Percentiles rank a stretch among this genome's conserved stretches.
phyloP scores from a whole-genome alignment of 1,140 invertebrate genomes.

The Myzus persicae region DNA sequence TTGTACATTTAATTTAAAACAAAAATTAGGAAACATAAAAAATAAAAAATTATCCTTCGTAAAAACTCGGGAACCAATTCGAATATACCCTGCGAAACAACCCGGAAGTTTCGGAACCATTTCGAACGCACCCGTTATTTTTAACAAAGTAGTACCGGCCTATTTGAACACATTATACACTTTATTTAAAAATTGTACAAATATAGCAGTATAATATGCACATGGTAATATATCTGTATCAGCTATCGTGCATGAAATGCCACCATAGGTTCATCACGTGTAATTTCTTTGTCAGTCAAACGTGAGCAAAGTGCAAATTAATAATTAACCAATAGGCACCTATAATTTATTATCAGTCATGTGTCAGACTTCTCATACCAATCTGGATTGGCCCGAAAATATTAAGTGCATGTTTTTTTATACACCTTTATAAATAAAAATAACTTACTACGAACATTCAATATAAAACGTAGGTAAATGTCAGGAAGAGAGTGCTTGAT shows the following conservation, averaged over 20 bases:
- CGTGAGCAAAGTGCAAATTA: constrained; percentile 25
- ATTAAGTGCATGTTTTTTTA: background rate
- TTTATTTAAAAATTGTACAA: background rate
- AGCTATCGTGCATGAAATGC: background rate
- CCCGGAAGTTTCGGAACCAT: no score
- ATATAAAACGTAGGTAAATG: background rate
- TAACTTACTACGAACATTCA: background rate
- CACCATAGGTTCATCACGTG: constrained; percentile 2
- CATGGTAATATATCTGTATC: background rate
- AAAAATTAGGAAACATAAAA: no score
- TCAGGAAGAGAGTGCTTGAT: background rate
- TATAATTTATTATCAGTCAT: background rate
- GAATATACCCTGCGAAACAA: no score
- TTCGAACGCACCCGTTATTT: background rate
- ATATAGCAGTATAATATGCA: background rate
- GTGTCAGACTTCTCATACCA: background rate
- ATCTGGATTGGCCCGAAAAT: background rate
- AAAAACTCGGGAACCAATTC: no score
- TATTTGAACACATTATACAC: background rate
- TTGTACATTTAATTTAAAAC: no score
- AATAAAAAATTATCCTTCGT: no score
- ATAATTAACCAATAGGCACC: background rate
- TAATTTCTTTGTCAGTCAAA: background rate
- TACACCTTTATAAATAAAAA: background rate
- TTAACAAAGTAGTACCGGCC: background rate